Percentiles rank a stretch among this genome's conserved stretches.
Evolutionary conservation across 2,113 vertebrate species (phyloP).

Genomic region (Andinoacara biseriatus): DNA sequence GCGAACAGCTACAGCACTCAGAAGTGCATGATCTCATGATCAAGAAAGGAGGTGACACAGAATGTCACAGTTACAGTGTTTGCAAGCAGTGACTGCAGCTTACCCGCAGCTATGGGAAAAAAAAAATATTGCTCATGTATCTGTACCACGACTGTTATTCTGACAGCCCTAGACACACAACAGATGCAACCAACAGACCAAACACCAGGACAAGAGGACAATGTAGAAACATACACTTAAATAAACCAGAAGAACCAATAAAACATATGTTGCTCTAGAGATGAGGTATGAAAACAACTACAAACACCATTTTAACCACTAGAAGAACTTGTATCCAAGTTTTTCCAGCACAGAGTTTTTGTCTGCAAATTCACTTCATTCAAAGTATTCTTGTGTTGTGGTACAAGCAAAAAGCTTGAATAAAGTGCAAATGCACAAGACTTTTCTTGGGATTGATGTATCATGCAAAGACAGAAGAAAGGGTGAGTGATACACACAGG

Average conservation of each 20-base stretch:
- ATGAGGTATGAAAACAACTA: not conserved
- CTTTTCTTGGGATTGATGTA: accelerated
- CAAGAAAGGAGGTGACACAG: not conserved
- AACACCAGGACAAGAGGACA: not conserved
- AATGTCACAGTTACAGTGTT: not conserved
- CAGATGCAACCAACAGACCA: not conserved
- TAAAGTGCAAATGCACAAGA: not conserved
- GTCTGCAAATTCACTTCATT: not conserved
- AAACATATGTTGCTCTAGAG: not conserved
- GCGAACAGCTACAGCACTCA: not conserved
- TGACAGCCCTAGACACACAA: not conserved
- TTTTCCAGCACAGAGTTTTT: not conserved
- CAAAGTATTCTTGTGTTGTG: accelerated
- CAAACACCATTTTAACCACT: not conserved
- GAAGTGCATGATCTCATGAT: not conserved
- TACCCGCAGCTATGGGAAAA: not conserved
- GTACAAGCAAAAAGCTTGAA: not conserved
- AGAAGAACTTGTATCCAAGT: not conserved
- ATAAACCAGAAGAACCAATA: not conserved
- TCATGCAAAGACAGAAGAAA: not conserved
- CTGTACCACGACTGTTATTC: not conserved
- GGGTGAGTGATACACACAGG: not conserved
- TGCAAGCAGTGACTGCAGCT: not conserved
- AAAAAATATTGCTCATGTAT: not conserved
- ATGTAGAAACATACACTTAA: not conserved